phyloP scores from a whole-genome alignment of 1,140 invertebrate genomes.

The Bombus vancouverensis region DNA sequence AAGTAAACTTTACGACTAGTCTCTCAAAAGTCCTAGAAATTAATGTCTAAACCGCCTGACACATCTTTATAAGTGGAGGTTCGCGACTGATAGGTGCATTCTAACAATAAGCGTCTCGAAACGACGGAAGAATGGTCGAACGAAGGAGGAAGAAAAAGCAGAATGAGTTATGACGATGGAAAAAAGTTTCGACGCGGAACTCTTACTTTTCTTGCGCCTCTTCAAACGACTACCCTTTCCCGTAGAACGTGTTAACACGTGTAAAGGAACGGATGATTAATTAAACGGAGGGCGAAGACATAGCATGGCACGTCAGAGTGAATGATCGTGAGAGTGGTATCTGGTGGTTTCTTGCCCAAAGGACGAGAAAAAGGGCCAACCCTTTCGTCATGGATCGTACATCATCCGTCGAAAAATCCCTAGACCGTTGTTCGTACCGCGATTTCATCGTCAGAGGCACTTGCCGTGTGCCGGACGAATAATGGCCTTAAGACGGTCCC shows the following conservation, averaged over 20 bases:
- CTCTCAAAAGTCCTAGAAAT: background rate
- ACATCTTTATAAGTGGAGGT: background rate
- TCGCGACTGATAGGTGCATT: background rate
- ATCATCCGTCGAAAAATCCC: slow-evolving; percentile 17
- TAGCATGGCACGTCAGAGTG: slow-evolving; percentile 36
- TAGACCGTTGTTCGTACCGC: slow-evolving; percentile 5
- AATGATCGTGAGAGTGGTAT: slow-evolving; percentile 46
- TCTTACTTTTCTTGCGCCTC: slow-evolving; percentile 29
- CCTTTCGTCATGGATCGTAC: slow-evolving; percentile 41
- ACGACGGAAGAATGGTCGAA: background rate
- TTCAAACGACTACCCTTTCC: slow-evolving; percentile 14
- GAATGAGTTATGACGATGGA: slow-evolving; percentile 26
- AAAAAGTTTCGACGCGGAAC: slow-evolving; percentile 25
- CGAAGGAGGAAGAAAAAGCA: slow-evolving; percentile 1
- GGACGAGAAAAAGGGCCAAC: slow-evolving; percentile 31
- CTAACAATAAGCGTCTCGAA: background rate
- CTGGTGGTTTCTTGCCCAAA: slow-evolving; percentile 39
- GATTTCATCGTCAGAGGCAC: background rate
- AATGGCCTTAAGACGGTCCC: background rate
- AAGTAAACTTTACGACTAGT: too few relatives aligned
- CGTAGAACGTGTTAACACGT: slow-evolving; percentile 41
- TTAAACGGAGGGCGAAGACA: slow-evolving; percentile 43
- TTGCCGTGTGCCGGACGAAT: background rate
- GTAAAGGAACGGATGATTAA: slow-evolving; percentile 50
- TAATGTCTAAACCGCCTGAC: background rate